Percentiles rank a stretch among this genome's conserved stretches.
Evolutionary conservation across 2,797 vertebrate species (phyloP).

Genomic region (Acestrorhynchus altus): DNA sequence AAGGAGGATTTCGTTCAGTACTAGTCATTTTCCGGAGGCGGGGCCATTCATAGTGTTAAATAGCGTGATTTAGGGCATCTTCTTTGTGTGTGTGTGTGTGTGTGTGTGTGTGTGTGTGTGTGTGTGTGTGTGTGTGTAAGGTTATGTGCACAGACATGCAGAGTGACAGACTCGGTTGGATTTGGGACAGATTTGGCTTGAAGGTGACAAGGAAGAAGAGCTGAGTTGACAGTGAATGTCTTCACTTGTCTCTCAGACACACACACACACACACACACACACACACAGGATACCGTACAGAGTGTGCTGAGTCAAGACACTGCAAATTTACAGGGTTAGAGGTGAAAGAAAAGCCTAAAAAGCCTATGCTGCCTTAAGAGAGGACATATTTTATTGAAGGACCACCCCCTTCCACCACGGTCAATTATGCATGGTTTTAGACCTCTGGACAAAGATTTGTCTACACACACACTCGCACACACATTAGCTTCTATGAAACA

Average conservation of each 20-base stretch:
- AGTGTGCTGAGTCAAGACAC: slow-evolving; percentile 31
- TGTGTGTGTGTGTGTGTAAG: neutral
- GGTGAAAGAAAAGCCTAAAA: slow-evolving; percentile 1
- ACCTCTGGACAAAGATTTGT: too few relatives aligned
- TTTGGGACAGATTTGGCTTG: slow-evolving; percentile 48
- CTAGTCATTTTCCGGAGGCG: neutral
- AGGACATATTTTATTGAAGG: neutral
- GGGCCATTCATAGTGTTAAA: neutral
- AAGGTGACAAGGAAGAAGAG: slow-evolving; percentile 49
- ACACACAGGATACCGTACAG: slow-evolving; percentile 26
- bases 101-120: slow-evolving; percentile 13
- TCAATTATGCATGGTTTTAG: too few relatives aligned
- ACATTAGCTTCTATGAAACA: neutral
- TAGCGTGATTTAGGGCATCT: neutral
- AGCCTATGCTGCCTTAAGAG: neutral
- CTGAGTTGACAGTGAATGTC: slow-evolving; percentile 48
- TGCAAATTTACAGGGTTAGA: neutral
- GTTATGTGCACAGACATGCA: slow-evolving; percentile 33
- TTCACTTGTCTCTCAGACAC: slow-evolving; percentile 24
- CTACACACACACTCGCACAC: neutral
- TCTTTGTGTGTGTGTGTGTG: slow-evolving; percentile 8
- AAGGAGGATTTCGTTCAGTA: neutral
- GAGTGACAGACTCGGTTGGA: slow-evolving; percentile 46
- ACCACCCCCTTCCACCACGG: neutral
- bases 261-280: slow-evolving; percentile 16